Conservation (phyloP, 1,140 invertebrate species). For the Cylas formicarius region DNA sequence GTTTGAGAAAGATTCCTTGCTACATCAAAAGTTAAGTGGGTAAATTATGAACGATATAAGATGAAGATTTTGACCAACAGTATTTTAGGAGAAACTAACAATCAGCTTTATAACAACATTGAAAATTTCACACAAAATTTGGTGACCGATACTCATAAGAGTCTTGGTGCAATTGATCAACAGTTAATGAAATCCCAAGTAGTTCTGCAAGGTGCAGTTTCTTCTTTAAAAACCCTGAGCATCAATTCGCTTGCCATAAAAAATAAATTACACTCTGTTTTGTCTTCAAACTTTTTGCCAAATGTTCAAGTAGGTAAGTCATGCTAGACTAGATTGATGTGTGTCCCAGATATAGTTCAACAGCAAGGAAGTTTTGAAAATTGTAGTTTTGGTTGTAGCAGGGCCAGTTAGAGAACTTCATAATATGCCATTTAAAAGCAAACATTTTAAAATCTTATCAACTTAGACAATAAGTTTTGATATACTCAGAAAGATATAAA, state of each 20-base stretch:
- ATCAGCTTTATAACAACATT: constrained; percentile 26
- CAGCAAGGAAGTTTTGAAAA: too few species aligned
- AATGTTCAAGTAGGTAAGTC: constrained; percentile 25
- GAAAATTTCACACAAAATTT: constrained; percentile 26
- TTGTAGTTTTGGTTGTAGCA: too few species aligned
- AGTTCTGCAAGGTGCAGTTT: constrained; percentile 35
- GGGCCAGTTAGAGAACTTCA: too few species aligned
- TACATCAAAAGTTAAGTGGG: constrained; percentile 37
- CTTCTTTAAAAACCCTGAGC: constrained; percentile 32
- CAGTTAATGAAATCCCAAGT: constrained; percentile 37
- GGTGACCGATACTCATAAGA: constrained; percentile 29
- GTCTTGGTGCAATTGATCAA: constrained; percentile 31
- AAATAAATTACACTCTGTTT: constrained; percentile 33
- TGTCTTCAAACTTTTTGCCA: constrained; percentile 31
- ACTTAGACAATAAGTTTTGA: too few species aligned
- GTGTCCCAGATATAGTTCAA: too few species aligned
- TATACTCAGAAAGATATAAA: too few species aligned
- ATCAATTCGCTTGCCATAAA: constrained; percentile 32
- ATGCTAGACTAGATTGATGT: too few species aligned
- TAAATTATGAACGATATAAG: neutral
- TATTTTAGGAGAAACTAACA: constrained; percentile 34
- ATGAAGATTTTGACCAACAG: constrained; percentile 8
- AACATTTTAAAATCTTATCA: too few species aligned
- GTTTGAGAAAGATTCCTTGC: constrained; percentile 29
- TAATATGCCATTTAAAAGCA: too few species aligned